Base-by-base conservation (phyloP, 2,797 vertebrate species). In the Tenualosa thibaudeaui region DNA sequence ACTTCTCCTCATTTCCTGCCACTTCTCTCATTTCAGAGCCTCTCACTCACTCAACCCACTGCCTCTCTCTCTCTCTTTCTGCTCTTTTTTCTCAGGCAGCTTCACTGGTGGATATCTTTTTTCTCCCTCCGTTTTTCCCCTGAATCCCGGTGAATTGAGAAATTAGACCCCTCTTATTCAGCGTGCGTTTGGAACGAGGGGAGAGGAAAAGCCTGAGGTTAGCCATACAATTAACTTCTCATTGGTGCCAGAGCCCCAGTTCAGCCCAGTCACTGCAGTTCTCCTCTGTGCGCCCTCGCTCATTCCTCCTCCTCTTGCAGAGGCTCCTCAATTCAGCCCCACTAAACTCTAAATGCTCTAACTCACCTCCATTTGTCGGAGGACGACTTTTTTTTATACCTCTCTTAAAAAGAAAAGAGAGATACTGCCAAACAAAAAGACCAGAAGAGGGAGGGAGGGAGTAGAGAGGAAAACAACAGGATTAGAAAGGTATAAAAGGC, bases 231-330 rank as follows among this genome's bases (percentile, higher is more conserved):
- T 84, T 84, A 84, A 71, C 78, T n/a, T 81, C 78, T 86, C 51
- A 53, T 31, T 53, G 53, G 40, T 46, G 71, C 71, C 40, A 22
- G 37, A 78, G 40, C 37, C 37, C 26, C 13, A 71, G 68, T 71
- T 71, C 68, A 71, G 68, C 37, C 68, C 68, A 71, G 68, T 37
- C 68, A 43, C 71, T 43, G 71, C 71, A 8, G 37, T 40, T 81
- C 40, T 56, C 43, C 53, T n/a, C 49, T 71, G 31, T 10, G 3
- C 26, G 24, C 40, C 12, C 37, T 40, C 62, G 0, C 17, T 12
- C 82, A 87, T 31, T 51, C n/a, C 13, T 88, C n/a, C 50, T 85
- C 91, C 86, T 10, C 71, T 17, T 22, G 3, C 71, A 37, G 37
- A 78, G 40, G 5, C 71, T 43, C 37, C 43, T 78, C 40, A 46